These are phyloP conservation scores for Sarcophaga bullata DNA, from an alignment of 1,140 invertebrate species.

Conservation along the genomic window DNA sequence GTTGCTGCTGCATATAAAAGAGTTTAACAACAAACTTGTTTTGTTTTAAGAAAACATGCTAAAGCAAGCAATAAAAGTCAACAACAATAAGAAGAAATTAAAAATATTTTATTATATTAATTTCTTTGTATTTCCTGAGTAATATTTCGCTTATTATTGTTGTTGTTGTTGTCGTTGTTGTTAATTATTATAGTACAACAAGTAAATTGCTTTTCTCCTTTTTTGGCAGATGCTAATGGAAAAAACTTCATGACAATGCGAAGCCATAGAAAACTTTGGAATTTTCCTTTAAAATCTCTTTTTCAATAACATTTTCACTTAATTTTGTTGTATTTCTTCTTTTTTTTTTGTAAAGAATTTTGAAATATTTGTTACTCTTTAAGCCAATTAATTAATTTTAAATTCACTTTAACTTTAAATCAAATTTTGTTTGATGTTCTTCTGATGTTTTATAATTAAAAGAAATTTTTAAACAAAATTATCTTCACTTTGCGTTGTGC, in stretches of 20 bases:
- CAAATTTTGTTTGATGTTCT: neutral
- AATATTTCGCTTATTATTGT: neutral
- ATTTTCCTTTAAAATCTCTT: constrained; percentile 7
- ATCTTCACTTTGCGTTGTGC: neutral
- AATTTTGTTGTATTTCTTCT: neutral
- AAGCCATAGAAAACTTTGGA: constrained; percentile 14
- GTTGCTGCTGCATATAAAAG: neutral
- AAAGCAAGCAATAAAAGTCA: neutral
- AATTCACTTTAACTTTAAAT: neutral
- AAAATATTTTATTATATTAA: neutral
- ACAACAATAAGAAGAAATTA: neutral
- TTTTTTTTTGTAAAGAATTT: neutral
- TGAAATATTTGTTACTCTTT: neutral
- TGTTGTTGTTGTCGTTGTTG: neutral
- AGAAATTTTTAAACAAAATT: neutral
- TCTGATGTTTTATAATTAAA: neutral
- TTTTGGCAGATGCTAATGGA: neutral
- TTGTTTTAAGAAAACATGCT: neutral
- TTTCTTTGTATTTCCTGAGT: constrained; percentile 8
- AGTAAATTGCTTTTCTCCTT: no score
- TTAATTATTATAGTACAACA: neutral
- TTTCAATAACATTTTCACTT: constrained; percentile 4
- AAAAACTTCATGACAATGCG: neutral
- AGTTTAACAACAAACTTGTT: constrained; percentile 33
- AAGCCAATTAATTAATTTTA: neutral